These are phyloP conservation scores for Mustela nigripes DNA, from an alignment of 2,113 vertebrate species.

Conservation along the genomic window DNA sequence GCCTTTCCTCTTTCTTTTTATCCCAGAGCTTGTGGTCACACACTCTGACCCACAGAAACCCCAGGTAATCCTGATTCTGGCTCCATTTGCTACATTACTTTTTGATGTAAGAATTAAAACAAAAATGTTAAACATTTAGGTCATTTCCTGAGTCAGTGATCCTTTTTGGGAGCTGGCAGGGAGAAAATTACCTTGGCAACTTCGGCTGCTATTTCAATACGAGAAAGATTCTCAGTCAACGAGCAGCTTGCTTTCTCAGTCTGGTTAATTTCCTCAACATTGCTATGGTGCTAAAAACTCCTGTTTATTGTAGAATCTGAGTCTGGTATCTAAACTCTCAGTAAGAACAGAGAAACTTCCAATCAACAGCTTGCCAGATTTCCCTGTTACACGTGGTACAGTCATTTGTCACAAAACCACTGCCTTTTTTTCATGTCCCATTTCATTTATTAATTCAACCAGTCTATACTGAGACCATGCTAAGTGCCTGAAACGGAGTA, in stretches of 20 bases:
- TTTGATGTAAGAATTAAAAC: conserved; percentile 30
- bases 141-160: conserved; percentile 40
- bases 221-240: not conserved
- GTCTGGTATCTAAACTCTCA: not conserved
- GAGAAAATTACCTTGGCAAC: not conserved
- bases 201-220: not conserved
- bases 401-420: not conserved
- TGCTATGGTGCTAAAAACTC: not conserved
- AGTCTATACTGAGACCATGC: not conserved
- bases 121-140: conserved; percentile 31
- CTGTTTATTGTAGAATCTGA: conserved; percentile 41
- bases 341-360: conserved; percentile 40
- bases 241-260: not conserved
- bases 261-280: conserved; percentile 27
- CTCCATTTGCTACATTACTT: not conserved
- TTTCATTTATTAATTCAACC: not conserved
- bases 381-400: not conserved
- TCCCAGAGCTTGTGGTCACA: not conserved
- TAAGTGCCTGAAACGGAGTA: not conserved
- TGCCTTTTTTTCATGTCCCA: not conserved
- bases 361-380: conserved; percentile 10
- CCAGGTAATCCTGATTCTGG: not conserved
- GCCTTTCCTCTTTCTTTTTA: not conserved
- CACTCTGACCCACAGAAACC: not conserved
- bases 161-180: conserved; percentile 10